Base-by-base conservation (phyloP, 92 coral and sea anemone genomes). In the Epizoanthus stellaris region DNA sequence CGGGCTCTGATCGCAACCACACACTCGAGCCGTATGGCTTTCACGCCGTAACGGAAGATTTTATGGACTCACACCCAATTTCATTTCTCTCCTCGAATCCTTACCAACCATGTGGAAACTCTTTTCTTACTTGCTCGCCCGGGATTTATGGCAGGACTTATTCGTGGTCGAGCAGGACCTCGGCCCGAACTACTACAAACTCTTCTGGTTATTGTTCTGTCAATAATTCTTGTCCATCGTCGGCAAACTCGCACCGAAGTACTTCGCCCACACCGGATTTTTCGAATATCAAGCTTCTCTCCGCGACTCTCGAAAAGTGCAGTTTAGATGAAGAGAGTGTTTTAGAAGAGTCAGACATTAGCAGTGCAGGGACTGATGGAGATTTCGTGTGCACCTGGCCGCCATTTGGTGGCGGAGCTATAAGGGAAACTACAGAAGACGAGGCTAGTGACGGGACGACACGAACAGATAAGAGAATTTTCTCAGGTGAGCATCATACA, bases 151-250 rank as follows among this genome's bases (percentile, higher is more conserved):
- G 70, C 13, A 76, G 95, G 53, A 88, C 93, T 17, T 86, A 83
- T 38, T 94, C 98, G 2, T 94, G 98, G 95, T 85, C 98, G 62
- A 94, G 95, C 25, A 86, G 89, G 57, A 88, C 89, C 58, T 90
- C 93, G 53, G 88, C 85, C 11, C 91, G 85, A 79, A 93, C 95
- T 0, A 85, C 92, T 42, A 86, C 97, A 0, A 85, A 89, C 17
- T 97, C 99, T 1, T 97, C 99, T 2, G 99, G 99, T 4, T 97
- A 97, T 73, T 97, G 98, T 1, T 97, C 99, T 0, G 89, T 93
- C 34, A 96, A 96, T 63, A 94, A 93, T 1, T 94, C 98, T 6
- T 97, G 99, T 43, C 96, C 99, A 0, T 97, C 99, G 23, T 97
- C 99, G 7, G 98, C 99, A 5, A 95, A 92, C 56, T 94, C 98